phyloP scores from a whole-genome alignment of 2,888 invertebrate species.

The Drosophila antonietae region DNA sequence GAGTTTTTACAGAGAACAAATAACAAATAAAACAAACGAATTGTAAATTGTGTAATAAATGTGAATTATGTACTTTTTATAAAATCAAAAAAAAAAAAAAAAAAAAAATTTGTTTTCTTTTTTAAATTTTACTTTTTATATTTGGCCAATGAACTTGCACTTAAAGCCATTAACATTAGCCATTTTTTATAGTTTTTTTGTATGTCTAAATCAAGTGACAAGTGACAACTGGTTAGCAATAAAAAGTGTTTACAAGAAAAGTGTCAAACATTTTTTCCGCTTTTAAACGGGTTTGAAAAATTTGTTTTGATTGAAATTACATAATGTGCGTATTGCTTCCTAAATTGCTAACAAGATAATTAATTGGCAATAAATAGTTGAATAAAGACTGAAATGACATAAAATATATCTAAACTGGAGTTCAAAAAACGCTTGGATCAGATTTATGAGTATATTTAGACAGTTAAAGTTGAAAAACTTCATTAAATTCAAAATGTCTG shows the following conservation, averaged over 20 bases:
- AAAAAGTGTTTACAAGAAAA: slow-evolving; percentile 49
- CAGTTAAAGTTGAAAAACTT: neutral
- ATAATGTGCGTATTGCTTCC: slow-evolving; percentile 61
- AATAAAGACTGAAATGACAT: slow-evolving; percentile 11
- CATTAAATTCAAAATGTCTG: neutral
- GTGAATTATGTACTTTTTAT: slow-evolving; percentile 80
- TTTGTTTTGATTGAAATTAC: slow-evolving; percentile 60
- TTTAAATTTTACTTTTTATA: neutral
- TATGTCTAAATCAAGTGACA: slow-evolving; percentile 43
- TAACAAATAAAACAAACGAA: slow-evolving; percentile 39
- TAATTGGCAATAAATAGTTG: slow-evolving; percentile 34
- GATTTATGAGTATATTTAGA: neutral
- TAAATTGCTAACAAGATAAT: slow-evolving; percentile 47
- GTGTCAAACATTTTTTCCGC: slow-evolving; percentile 54
- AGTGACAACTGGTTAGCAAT: slow-evolving; percentile 65
- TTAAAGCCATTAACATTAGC: slow-evolving; percentile 27
- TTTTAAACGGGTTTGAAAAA: slow-evolving; percentile 47
- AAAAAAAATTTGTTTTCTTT: neutral
- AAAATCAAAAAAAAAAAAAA: slow-evolving; percentile 57
- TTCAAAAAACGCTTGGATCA: slow-evolving; percentile 2
- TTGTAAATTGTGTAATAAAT: slow-evolving; percentile 73
- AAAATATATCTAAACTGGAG: neutral
- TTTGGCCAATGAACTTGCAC: slow-evolving; percentile 68
- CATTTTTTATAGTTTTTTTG: slow-evolving; percentile 29
- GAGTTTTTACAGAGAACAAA: slow-evolving; percentile 61